These are phyloP conservation scores for Centrocercus urophasianus DNA, from an alignment of 2,113 vertebrate genomes.

Conservation along the genomic window DNA sequence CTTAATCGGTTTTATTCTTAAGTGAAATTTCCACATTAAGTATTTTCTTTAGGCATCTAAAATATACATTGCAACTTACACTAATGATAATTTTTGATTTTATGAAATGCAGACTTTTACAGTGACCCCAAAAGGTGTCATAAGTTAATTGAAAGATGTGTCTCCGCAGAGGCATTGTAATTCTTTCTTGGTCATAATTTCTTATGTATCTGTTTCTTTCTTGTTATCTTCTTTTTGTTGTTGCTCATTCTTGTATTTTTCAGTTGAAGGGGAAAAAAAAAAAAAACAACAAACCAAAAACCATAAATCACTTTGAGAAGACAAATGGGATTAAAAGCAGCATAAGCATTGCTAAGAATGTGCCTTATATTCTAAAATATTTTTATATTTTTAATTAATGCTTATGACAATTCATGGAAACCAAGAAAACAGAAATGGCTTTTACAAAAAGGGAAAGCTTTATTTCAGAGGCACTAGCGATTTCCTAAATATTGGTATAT, in stretches of 20 bases:
- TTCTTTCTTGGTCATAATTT: slow-evolving; percentile 47
- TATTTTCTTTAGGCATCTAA: slow-evolving; percentile 40
- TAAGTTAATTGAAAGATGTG: slow-evolving; percentile 64
- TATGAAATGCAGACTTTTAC: slow-evolving; percentile 62
- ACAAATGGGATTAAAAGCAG: slow-evolving; percentile 33
- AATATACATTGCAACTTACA: slow-evolving; percentile 46
- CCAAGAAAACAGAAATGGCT: slow-evolving; percentile 2
- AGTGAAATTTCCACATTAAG: slow-evolving; percentile 44
- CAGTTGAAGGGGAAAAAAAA: slow-evolving; percentile 39
- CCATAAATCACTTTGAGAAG: slow-evolving; percentile 35
- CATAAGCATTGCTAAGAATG: slow-evolving; percentile 22
- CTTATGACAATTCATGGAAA: not conserved
- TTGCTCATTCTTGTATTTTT: slow-evolving; percentile 53
- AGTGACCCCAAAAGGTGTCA: slow-evolving; percentile 47
- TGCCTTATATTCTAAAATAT: slow-evolving; percentile 35
- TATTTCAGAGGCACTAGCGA: not conserved
- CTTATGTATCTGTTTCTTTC: slow-evolving; percentile 43
- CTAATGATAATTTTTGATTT: slow-evolving; percentile 60
- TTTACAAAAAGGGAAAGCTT: slow-evolving; percentile 2
- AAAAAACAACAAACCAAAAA: not conserved
- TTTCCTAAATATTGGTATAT: slow-evolving; percentile 17
- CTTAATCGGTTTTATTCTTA: slow-evolving; percentile 24
- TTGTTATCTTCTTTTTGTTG: not conserved
- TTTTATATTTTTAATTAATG: slow-evolving; percentile 3
- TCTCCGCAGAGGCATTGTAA: slow-evolving; percentile 18